phyloP scores from a whole-genome alignment of 2,113 vertebrate species.

The Saccopteryx bilineata region DNA sequence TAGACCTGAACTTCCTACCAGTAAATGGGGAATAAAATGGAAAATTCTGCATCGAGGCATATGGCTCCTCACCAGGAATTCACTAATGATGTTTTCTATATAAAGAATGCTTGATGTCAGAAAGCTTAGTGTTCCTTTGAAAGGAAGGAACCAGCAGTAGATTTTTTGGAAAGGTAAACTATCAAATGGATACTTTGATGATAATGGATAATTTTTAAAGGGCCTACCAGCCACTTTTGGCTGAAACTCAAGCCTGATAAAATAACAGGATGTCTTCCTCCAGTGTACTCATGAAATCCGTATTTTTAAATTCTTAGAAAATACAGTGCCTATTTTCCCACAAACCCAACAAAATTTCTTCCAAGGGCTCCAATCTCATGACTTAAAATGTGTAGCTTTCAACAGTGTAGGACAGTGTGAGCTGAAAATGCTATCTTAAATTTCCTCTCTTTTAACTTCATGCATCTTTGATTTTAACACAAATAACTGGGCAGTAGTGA shows the following conservation, averaged over 20 bases:
- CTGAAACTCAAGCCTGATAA: slow-evolving; percentile 68
- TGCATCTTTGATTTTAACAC: slow-evolving; percentile 10
- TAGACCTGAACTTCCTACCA: slow-evolving; percentile 83
- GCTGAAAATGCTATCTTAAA: slow-evolving; percentile 11
- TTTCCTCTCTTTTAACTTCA: slow-evolving; percentile 28
- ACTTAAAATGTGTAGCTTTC: slow-evolving; percentile 63
- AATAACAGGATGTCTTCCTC: slow-evolving; percentile 47
- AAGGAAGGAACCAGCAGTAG: slow-evolving; percentile 81
- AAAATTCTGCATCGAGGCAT: slow-evolving; percentile 84
- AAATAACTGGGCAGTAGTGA: slow-evolving; percentile 46
- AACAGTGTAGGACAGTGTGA: background rate
- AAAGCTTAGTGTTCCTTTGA: slow-evolving; percentile 83
- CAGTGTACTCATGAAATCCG: slow-evolving; percentile 22
- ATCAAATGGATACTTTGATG: slow-evolving; percentile 84
- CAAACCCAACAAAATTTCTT: background rate
- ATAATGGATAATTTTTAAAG: slow-evolving; percentile 79
- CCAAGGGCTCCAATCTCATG: slow-evolving; percentile 22
- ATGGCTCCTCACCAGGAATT: slow-evolving; percentile 84
- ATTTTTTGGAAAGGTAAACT: slow-evolving; percentile 85
- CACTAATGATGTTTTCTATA: slow-evolving; percentile 86
- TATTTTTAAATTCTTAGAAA: slow-evolving; percentile 43
- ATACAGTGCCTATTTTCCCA: background rate
- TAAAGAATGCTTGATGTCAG: slow-evolving; percentile 85
- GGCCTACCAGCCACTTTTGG: slow-evolving; percentile 73
- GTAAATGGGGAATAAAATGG: slow-evolving; percentile 84